Percentiles rank a stretch among this genome's conserved stretches.
Evolutionary conservation across 2,888 invertebrate species (phyloP).

Genomic region (Diaphora mendica): DNA sequence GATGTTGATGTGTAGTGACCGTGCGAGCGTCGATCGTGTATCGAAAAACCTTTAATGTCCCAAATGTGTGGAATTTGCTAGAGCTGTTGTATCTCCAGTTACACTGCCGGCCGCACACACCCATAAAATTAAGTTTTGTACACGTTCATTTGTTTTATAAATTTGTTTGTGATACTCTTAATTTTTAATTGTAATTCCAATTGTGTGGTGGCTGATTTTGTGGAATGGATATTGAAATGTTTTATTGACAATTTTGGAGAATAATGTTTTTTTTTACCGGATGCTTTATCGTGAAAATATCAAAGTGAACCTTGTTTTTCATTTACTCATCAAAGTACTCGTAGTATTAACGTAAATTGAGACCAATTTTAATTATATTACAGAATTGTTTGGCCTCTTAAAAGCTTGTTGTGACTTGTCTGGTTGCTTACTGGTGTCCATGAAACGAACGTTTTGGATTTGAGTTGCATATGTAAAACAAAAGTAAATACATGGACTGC

Average conservation of each 20-base stretch:
- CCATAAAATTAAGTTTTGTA: conserved; percentile 48
- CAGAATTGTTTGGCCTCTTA: background rate
- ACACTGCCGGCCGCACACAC: conserved; percentile 39
- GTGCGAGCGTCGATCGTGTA: conserved; percentile 31
- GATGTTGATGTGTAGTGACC: conserved; percentile 37
- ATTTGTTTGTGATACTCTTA: conserved; percentile 40
- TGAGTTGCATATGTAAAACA: background rate
- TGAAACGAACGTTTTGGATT: background rate
- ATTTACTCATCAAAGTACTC: background rate
- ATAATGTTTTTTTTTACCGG: background rate
- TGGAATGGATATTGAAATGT: conserved; percentile 34
- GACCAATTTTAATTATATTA: background rate
- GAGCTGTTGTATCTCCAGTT: conserved; percentile 14
- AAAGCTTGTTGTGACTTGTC: background rate
- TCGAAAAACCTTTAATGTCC: conserved; percentile 39
- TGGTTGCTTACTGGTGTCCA: background rate
- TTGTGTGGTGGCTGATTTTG: conserved; percentile 29
- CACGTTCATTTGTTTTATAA: conserved; percentile 47
- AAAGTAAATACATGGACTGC: background rate
- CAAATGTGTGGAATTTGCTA: conserved; percentile 14
- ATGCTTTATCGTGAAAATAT: background rate
- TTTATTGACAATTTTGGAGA: background rate
- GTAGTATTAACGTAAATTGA: background rate
- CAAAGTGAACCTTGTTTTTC: background rate
- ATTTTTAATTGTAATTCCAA: conserved; percentile 44